Evolutionary conservation across 2,888 invertebrate genomes (phyloP).

Genomic region (Drosophila siamana): DNA sequence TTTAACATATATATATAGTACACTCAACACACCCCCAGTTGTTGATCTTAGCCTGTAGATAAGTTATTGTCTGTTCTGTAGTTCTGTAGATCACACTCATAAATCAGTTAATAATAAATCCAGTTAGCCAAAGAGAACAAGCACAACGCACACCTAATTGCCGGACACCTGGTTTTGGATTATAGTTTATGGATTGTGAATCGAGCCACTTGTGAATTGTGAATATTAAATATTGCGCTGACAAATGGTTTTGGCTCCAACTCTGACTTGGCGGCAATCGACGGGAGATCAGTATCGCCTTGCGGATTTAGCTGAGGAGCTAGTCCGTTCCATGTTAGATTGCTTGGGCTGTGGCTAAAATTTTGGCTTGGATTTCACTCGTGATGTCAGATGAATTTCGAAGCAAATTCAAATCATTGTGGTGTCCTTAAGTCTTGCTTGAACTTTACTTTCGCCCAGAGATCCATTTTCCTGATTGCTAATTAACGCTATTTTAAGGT

Average conservation of each 20-base stretch:
- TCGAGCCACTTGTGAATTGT: constrained; percentile 11
- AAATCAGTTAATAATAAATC: constrained; percentile 64
- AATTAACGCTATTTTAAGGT: too few species aligned
- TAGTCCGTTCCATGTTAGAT: too few species aligned
- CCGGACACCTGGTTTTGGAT: constrained; percentile 50
- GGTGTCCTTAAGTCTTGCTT: too few species aligned
- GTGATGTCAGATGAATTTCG: too few species aligned
- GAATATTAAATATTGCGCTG: constrained; percentile 16
- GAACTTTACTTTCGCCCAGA: too few species aligned
- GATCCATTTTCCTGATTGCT: too few species aligned
- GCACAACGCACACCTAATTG: constrained; percentile 26
- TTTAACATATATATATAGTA: too few species aligned
- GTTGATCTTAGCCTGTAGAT: constrained; percentile 65
- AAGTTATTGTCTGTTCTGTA: constrained; percentile 69
- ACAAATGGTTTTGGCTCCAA: constrained; percentile 14
- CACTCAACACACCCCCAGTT: background rate
- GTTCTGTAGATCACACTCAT: constrained; percentile 39
- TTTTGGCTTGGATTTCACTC: too few species aligned
- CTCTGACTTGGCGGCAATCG: background rate
- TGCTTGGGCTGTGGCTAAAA: too few species aligned
- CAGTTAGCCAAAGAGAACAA: constrained; percentile 63
- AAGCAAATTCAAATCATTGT: too few species aligned
- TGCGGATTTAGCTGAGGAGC: background rate
- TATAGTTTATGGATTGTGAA: constrained; percentile 14
- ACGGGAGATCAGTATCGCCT: background rate